Conservation (phyloP, 2,888 invertebrate genomes). For the Drosophila affinis region DNA sequence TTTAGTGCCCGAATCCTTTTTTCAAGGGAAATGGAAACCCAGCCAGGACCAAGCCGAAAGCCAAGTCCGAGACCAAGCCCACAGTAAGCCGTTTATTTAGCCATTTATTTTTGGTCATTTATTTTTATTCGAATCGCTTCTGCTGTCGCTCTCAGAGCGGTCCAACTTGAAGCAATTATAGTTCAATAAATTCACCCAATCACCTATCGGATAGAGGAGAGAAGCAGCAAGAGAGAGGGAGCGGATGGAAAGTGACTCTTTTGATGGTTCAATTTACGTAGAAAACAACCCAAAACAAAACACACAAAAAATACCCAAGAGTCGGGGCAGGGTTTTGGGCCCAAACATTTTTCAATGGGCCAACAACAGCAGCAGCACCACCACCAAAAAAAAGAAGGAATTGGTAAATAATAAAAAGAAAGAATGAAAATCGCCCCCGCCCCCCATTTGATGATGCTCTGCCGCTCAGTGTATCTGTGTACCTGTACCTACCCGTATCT, state of each 20-base stretch:
- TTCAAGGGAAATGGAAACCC: slow-evolving; percentile 11
- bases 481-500: not conserved
- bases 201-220: not conserved
- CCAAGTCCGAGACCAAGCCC: not conserved
- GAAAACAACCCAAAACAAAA: slow-evolving; percentile 12
- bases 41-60: not conserved
- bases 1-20: slow-evolving; percentile 22
- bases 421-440: not conserved
- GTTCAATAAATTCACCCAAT: slow-evolving; percentile 43
- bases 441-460: not conserved
- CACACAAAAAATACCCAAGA: not conserved
- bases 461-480: not conserved
- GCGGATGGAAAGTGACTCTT: slow-evolving; percentile 12
- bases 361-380: not conserved
- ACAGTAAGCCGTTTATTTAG: slow-evolving; percentile 49
- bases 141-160: not conserved
- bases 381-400: not conserved
- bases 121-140: slow-evolving; percentile 42
- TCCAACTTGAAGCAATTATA: slow-evolving; percentile 47
- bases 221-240: not conserved
- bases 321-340: not conserved
- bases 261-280: slow-evolving; percentile 46
- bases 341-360: not conserved
- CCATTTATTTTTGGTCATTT: slow-evolving; percentile 23
- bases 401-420: not conserved